Evolutionary conservation across 1,140 invertebrate species (phyloP).

Genomic region (Drosophila burlai): DNA sequence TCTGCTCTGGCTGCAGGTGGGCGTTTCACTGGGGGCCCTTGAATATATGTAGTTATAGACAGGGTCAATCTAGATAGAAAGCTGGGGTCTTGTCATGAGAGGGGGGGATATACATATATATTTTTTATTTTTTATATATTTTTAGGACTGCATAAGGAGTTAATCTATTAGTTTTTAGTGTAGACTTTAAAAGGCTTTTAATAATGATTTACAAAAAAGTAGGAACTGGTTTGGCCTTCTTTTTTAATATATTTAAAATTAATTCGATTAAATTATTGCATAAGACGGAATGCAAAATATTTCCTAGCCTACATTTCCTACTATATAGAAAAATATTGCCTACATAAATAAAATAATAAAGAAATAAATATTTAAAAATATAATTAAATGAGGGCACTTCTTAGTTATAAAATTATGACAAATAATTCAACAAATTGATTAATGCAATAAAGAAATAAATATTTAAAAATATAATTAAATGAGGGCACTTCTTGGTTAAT

Average conservation of each 20-base stretch:
- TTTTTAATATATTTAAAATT: background rate
- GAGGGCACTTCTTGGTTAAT: background rate
- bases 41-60: conserved; percentile 1
- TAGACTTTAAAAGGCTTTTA: background rate
- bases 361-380: too few relatives aligned
- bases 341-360: too few relatives aligned
- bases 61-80: conserved; percentile 21
- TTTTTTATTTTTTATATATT: background rate
- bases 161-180: background rate
- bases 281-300: background rate
- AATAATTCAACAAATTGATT: background rate
- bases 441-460: background rate
- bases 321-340: too few relatives aligned
- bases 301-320: too few relatives aligned
- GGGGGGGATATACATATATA: background rate
- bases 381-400: too few relatives aligned
- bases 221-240: background rate
- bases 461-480: too few relatives aligned
- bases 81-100: background rate
- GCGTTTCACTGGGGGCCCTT: conserved; percentile 27
- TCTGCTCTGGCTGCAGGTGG: conserved; percentile 35
- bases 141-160: background rate
- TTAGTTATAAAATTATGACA: too few relatives aligned
- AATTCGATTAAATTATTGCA: background rate
- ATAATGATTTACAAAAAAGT: background rate